Base-by-base conservation (phyloP, 2,888 invertebrate species). In the Tribolium freemani region DNA sequence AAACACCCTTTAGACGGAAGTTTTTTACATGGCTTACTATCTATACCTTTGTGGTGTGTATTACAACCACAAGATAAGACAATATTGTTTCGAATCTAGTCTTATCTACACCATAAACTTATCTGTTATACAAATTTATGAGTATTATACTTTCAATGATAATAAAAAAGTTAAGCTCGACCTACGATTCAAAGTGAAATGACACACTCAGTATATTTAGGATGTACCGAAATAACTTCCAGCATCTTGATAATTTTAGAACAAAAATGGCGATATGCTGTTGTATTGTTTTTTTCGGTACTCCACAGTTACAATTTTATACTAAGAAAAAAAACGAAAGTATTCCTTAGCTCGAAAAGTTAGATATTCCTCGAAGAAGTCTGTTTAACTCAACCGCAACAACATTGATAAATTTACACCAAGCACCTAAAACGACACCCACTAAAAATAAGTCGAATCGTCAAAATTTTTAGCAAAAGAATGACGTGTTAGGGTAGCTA, bases 401-500 rank as follows among this genome's bases (percentile, higher is more conserved):
- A 13, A 38, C 10, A 44, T 13, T 11, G 46, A 46, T 16, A 46
- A 46, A 54, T 53, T 64, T 64, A 53, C 26, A 26, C 64, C 13
- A 45, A 21, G 8, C 26, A 46, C 45, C 26, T 53, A 56, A 54
- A 63, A 16, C 44, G 64, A 64, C 54, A 64, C 64, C 54, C 54
- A 64, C 64, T 64, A 44, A 64, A 63, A 53, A 54, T 53, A 53
- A 64, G 16, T 9, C 3, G 44, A 10, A 64, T 54, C 8, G 45
- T 44, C 20, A 60, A 69, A 69, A 51, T 48, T 38, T 69, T 60
- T 51, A 60, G 38, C 51, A 58, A 46, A 66, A 60, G 54, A 54
- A 38, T 69, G 69, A 69, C 69, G 69, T 61, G 58, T 69, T 61
- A 56, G 69, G 69, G 69, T 61, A 71, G 78, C 79, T 81, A 82